A percentile compares a stretch with the other conserved stretches of the same genome.
Conservation (phyloP, 1,140 invertebrate genomes). For the Ooceraea biroi region DNA sequence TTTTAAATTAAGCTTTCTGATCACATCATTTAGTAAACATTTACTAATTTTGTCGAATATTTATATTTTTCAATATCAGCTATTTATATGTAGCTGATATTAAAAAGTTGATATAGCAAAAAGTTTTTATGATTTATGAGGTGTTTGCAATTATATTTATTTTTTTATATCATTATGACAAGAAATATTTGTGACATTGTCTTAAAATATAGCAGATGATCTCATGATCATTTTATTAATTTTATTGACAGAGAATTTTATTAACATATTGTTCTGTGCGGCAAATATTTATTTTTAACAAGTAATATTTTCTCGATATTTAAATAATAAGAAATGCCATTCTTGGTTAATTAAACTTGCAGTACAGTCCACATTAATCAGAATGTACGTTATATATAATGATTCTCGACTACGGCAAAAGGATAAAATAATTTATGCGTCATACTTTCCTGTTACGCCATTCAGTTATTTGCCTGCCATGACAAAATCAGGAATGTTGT, state of each 20-base stretch:
- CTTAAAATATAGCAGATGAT: no score
- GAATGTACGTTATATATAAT: background rate
- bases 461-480: conserved; percentile 8
- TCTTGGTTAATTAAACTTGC: background rate
- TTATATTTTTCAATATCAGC: background rate
- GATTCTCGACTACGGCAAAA: conserved; percentile 12
- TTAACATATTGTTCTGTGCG: background rate
- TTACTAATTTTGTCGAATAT: conserved; percentile 47
- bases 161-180: background rate
- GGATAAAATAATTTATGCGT: background rate
- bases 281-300: background rate
- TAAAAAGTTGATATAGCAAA: conserved; percentile 18
- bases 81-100: conserved; percentile 12
- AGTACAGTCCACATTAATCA: conserved; percentile 4
- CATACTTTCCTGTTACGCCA: background rate
- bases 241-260: conserved; percentile 14
- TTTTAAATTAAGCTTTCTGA: conserved; percentile 43
- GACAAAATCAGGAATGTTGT: conserved; percentile 23
- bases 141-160: background rate
- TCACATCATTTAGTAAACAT: conserved; percentile 4
- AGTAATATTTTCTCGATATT: background rate
- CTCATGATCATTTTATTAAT: background rate
- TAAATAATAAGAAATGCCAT: background rate
- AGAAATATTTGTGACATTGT: no score
- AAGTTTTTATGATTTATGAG: background rate